Evolutionary conservation across 2,888 invertebrate genomes (phyloP), one percentile per base, ranked within the genome.

Genomic region (Oscheius onirici): DNA sequence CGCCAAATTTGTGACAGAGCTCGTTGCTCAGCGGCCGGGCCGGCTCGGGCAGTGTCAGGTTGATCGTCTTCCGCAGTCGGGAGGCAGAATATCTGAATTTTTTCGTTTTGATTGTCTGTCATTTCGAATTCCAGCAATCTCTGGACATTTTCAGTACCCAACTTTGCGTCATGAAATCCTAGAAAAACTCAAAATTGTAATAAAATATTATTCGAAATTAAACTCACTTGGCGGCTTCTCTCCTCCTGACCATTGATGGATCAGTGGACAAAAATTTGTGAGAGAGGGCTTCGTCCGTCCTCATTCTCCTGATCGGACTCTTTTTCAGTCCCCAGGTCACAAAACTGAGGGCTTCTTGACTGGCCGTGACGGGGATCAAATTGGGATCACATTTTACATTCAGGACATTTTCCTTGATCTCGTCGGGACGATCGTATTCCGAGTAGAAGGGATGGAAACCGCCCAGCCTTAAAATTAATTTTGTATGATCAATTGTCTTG

Each of bases 321-420:
- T 95, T 92, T 90, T 97, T 97, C 90, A 99, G 94, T 75, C 96
- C 90, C 88, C 94, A 92, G 93, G 95, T 96, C 80, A 97, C 91
- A 91, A 99, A 97, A 83, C 95, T 91, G 6, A 94, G 93, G 5
- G 93, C 93, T 89, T 95, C 95, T 89, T 94, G 95, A 49, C 95
- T 94, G 67, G 95, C 92, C 89, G 96, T 96, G 88, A 94, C 94
- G 88, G 93, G 96, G 11, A 99, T 91, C 88, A 95, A 92, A 86
- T 96, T 96, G 88, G 95, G 95, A 84, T 95, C 92, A 89, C 94
- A 95, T 63, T 97, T 91, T 15, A 95, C 80, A 58, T 81, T 84
- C 20, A 84, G 71, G 79, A 93, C 92, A 84, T 96, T 94, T 89
- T 97, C 96, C 88, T 94, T 93, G 81, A 93, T 95, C 88, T 96